Percentiles rank a stretch among this genome's conserved stretches.
These are phyloP conservation scores for Antitype chi DNA, from an alignment of 2,888 invertebrate species.

Conservation along the genomic window DNA sequence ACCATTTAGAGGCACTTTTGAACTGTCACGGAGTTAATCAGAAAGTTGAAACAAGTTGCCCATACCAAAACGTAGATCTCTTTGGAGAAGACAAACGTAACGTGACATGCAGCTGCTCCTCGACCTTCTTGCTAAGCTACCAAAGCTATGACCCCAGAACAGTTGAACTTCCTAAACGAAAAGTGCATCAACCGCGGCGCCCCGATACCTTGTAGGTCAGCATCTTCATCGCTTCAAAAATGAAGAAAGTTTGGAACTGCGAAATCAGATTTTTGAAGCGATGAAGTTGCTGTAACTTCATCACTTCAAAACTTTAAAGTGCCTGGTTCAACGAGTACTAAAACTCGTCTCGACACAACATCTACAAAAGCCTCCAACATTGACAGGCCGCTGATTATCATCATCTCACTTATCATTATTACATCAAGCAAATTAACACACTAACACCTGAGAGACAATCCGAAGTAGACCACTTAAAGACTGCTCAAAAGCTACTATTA, in stretches of 20 bases:
- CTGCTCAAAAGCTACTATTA: constrained; percentile 59
- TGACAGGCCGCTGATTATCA: constrained; percentile 29
- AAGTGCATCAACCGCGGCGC: background rate
- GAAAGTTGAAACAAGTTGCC: background rate
- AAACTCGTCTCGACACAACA: background rate
- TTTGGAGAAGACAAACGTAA: background rate
- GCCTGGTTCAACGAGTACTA: background rate
- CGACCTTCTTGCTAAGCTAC: background rate
- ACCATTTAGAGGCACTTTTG: background rate
- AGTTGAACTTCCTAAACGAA: background rate
- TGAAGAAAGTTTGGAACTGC: background rate
- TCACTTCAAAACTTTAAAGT: background rate
- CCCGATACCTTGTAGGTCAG: background rate
- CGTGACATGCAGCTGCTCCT: background rate
- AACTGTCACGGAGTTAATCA: background rate
- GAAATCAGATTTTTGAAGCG: no score
- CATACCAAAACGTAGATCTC: background rate
- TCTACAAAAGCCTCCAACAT: background rate
- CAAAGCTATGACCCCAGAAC: constrained; percentile 8
- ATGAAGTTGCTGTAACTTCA: background rate
- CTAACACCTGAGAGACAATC: constrained; percentile 46
- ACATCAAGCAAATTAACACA: constrained; percentile 50
- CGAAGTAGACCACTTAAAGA: constrained; percentile 53
- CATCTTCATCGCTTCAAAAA: background rate
- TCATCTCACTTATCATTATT: constrained; percentile 37